Evolutionary conservation across 2,797 vertebrate genomes (phyloP).

Genomic region (Octomys mimax): DNA sequence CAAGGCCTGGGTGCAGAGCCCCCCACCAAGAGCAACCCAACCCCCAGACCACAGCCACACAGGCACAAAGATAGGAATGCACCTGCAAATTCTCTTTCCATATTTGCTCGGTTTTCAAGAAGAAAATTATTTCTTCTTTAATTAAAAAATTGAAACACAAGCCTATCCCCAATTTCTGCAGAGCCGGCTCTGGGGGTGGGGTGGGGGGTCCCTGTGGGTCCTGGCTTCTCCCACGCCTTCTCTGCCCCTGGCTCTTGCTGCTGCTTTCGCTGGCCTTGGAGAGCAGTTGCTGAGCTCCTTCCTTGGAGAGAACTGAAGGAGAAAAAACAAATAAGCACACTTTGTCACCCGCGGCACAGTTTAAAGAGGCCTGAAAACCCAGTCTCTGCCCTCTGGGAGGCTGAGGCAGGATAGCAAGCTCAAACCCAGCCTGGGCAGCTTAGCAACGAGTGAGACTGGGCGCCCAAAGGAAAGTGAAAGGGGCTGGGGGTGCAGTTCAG

Average conservation of each 20-base stretch:
- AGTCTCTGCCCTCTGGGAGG: neutral
- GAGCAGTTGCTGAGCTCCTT: neutral
- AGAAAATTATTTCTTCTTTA: slow-evolving; percentile 20
- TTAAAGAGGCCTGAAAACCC: neutral
- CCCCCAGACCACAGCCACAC: neutral
- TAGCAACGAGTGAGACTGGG: neutral
- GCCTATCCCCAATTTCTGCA: neutral
- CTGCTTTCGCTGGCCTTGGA: neutral
- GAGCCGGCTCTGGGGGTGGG: neutral
- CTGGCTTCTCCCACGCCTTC: neutral
- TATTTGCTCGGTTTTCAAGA: slow-evolving; percentile 15
- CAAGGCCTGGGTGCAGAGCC: neutral
- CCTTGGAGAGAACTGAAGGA: neutral
- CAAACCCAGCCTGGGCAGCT: neutral
- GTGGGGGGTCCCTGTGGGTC: neutral
- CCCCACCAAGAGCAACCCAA: neutral
- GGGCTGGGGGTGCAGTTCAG: neutral
- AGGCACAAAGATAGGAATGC: neutral
- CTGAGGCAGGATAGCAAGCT: neutral
- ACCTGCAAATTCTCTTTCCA: slow-evolving; percentile 24
- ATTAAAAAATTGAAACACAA: neutral
- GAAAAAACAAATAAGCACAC: neutral
- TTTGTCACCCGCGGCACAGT: neutral
- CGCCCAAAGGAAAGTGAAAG: neutral
- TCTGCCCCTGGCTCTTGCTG: neutral